Evolutionary conservation across 2,888 invertebrate genomes (phyloP).

Genomic region (Habroteleia sp.): DNA sequence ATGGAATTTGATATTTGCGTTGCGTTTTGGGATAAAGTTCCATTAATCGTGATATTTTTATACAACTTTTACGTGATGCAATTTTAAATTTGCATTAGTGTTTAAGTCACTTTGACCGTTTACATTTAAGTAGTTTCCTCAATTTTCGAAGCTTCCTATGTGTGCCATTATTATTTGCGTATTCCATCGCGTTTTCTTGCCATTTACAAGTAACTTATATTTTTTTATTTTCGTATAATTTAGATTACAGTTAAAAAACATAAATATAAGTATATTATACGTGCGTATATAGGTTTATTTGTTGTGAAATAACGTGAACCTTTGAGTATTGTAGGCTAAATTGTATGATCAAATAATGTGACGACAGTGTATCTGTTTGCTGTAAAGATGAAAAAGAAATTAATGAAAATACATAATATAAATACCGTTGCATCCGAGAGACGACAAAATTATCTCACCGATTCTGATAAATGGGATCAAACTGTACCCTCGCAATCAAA

Average conservation of each 20-base stretch:
- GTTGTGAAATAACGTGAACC: constrained; percentile 46
- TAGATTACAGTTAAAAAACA: constrained; percentile 24
- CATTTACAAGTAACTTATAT: constrained; percentile 47
- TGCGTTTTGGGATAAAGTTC: constrained; percentile 23
- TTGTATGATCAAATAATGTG: constrained; percentile 22
- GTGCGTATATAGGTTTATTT: constrained; percentile 53
- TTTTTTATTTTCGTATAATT: constrained; percentile 30
- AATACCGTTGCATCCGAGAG: constrained; percentile 40
- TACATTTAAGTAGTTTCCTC: constrained; percentile 52
- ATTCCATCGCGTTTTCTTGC: constrained; percentile 64
- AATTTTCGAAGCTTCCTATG: constrained; percentile 67
- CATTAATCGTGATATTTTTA: constrained; percentile 25
- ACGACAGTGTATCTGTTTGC: constrained; percentile 40
- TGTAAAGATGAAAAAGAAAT: constrained; percentile 25
- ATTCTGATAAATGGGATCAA: too few relatives aligned
- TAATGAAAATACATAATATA: constrained; percentile 36
- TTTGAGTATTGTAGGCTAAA: constrained; percentile 63
- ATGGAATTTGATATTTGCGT: too few relatives aligned
- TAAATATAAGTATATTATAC: constrained; percentile 39
- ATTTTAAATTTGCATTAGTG: constrained; percentile 33
- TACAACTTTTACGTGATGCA: constrained; percentile 25
- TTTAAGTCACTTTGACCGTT: constrained; percentile 44
- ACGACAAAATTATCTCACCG: constrained; percentile 4
- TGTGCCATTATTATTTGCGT: constrained; percentile 70
- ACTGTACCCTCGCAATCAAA: too few relatives aligned